phyloP scores from a whole-genome alignment of 2,113 vertebrate genomes.

The Antechinus stuartii region DNA sequence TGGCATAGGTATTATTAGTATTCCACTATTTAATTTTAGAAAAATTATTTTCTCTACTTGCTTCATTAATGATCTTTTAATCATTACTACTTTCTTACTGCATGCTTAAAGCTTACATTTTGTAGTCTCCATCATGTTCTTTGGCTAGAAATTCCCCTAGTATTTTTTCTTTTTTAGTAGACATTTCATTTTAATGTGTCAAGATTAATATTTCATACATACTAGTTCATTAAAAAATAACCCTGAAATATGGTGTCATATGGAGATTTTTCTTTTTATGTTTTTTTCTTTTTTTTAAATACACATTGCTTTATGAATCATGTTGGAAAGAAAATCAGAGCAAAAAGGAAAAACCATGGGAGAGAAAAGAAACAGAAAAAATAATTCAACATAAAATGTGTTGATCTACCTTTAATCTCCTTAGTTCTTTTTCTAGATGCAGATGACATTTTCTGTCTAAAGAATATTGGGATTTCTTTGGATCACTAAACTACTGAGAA shows the following conservation, averaged over 20 bases:
- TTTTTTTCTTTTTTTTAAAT: neutral
- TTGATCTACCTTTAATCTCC: no score
- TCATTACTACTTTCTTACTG: neutral
- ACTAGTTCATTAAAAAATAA: slow-evolving; percentile 76
- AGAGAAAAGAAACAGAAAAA: no score
- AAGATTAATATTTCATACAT: slow-evolving; percentile 74
- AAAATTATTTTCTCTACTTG: neutral
- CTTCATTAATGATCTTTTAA: neutral
- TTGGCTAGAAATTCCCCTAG: neutral
- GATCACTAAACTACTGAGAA: no score
- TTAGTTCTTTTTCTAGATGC: no score
- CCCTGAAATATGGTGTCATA: slow-evolving; percentile 63
- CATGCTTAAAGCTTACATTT: neutral
- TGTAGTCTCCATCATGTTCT: neutral
- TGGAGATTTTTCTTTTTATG: neutral
- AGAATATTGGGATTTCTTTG: no score
- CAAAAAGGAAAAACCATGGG: no score
- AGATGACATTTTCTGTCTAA: no score
- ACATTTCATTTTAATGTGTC: slow-evolving; percentile 62
- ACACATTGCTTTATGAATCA: no score
- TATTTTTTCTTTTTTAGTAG: slow-evolving; percentile 18
- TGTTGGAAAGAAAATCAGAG: no score
- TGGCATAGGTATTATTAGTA: neutral
- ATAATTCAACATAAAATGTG: no score
- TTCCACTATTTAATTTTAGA: neutral